These are phyloP conservation scores for Sylvia borin DNA, from an alignment of 2,797 vertebrate species.

Conservation along the genomic window DNA sequence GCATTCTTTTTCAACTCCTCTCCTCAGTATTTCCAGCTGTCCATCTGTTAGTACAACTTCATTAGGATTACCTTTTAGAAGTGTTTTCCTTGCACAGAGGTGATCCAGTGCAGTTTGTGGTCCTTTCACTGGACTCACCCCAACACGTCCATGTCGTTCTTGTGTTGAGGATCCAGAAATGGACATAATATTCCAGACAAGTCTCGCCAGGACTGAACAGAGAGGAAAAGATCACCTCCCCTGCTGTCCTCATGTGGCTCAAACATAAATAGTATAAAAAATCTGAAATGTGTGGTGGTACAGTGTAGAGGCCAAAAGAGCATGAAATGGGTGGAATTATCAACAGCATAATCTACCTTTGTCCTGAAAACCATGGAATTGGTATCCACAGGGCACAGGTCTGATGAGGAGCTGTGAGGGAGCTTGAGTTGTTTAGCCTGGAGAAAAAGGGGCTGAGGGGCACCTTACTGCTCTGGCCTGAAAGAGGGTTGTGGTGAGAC, in stretches of 20 bases:
- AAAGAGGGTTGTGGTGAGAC: neutral
- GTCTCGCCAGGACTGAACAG: neutral
- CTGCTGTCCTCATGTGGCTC: neutral
- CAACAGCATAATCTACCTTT: neutral
- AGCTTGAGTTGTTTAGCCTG: neutral
- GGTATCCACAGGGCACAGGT: neutral
- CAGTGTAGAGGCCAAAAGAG: neutral
- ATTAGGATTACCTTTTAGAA: neutral
- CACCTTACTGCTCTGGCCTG: neutral
- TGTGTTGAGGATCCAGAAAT: neutral
- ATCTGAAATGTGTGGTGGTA: neutral
- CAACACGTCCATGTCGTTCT: neutral
- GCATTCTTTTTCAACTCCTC: neutral
- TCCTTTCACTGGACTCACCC: neutral
- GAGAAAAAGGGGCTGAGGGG: neutral
- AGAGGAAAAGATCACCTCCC: neutral
- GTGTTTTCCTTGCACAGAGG: neutral
- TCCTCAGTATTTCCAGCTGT: neutral
- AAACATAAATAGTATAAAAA: neutral
- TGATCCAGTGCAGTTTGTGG: neutral
- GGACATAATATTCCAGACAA: fast-evolving
- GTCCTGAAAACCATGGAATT: neutral
- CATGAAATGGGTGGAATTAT: neutral
- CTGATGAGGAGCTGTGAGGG: neutral
- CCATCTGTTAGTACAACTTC: neutral